Evolutionary conservation across 1,140 invertebrate species (phyloP), one percentile per base, ranked within the genome.

Genomic region (Tenebrio molitor): DNA sequence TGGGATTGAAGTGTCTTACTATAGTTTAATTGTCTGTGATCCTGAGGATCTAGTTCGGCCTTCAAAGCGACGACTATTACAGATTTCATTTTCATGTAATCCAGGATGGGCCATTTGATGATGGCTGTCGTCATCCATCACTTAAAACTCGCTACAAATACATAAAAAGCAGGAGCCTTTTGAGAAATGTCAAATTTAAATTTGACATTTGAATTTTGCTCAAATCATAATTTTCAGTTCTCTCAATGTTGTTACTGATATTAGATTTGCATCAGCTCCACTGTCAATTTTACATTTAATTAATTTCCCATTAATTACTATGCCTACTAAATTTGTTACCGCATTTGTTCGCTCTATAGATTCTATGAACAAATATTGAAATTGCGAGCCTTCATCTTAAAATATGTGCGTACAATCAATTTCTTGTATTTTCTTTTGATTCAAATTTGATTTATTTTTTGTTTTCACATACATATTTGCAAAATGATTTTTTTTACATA

Each of bases 401-500:
- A 8, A 44, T 42, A n/a, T n/a, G n/a, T n/a, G n/a, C n/a, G n/a
- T n/a, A n/a, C n/a, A n/a, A n/a, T n/a, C 16, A 19, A 23, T 66
- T 66, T 42, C 10, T 66, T 34, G 62, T n/a, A 62, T 33, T 1
- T 29, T 62, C 53, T 21, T 34, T 34, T 19, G 34, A 36, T 19
- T 36, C 8, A 8, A 3, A 10, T 2, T n/a, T n/a, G n/a, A 17
- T 64, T 64, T 7, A 14, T 33, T 4, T 33, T 33, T 29, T 3
- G n/a, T 23, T 33, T 25, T 65, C n/a, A n/a, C n/a, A 19, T 33
- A 33, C 53, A 62, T 44, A 44, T n/a, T 44, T 5, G 12, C 6
- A 62, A 62, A 62, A 62, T 62, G 53, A 62, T 62, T 62, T 23
- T 10, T 29, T 7, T 34, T 65, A 36, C n/a, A n/a, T n/a, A n/a